Evolutionary conservation across 2,113 vertebrate genomes (phyloP).

Genomic region (Anarrhichthys ocellatus): DNA sequence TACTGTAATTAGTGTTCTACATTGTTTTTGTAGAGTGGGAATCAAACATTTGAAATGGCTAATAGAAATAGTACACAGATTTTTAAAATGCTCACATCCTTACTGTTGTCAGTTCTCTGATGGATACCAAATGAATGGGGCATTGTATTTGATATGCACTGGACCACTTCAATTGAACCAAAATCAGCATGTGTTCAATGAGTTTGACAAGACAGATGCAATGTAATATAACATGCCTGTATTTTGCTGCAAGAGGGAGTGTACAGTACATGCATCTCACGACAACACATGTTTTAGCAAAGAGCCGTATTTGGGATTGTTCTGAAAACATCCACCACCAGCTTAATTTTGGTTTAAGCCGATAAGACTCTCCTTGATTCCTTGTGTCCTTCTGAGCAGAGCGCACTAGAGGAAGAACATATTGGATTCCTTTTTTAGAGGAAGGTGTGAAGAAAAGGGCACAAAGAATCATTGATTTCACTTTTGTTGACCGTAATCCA

Average conservation of each 20-base stretch:
- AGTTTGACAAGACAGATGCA: constrained; percentile 77
- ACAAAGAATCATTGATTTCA: constrained; percentile 25
- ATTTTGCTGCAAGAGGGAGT: constrained; percentile 79
- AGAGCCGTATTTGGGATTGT: constrained; percentile 8
- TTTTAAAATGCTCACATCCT: constrained; percentile 55
- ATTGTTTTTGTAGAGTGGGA: constrained; percentile 37
- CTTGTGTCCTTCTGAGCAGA: constrained; percentile 14
- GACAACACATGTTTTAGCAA: constrained; percentile 42
- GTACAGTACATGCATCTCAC: constrained; percentile 68
- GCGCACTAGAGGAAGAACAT: background rate
- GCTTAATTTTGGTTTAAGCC: background rate
- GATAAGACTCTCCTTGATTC: constrained; percentile 19
- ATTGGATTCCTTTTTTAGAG: background rate
- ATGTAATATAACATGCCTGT: constrained; percentile 82
- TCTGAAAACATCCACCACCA: background rate
- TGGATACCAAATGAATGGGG: constrained; percentile 73
- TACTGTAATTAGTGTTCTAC: constrained; percentile 27
- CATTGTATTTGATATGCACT: constrained; percentile 74
- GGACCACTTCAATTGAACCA: constrained; percentile 74
- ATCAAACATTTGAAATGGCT: constrained; percentile 30
- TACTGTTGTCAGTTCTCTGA: constrained; percentile 53
- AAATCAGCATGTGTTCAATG: constrained; percentile 75
- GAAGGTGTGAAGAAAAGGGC: constrained; percentile 8
- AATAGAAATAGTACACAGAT: constrained; percentile 36
- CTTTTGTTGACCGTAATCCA: background rate